A percentile compares a stretch with the other conserved stretches of the same genome.
Conservation (phyloP, 2,113 vertebrate genomes). For the Bujurquina vittata region DNA sequence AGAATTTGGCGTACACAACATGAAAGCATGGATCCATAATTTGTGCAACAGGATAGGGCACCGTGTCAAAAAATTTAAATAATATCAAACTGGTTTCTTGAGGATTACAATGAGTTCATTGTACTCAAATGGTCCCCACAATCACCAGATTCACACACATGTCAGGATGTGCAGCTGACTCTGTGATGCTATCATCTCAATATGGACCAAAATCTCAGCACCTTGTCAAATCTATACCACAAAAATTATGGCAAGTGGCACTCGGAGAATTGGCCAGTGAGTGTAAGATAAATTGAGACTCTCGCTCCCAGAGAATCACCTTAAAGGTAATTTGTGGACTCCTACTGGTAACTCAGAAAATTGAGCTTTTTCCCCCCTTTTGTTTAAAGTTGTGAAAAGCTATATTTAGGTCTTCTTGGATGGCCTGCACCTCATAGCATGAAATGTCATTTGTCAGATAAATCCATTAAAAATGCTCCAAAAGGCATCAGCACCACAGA, state of each 20-base stretch:
- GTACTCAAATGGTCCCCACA: neutral
- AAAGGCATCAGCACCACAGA: neutral
- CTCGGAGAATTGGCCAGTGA: no score
- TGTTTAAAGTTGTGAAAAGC: neutral
- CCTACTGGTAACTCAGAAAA: neutral
- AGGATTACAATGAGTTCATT: neutral
- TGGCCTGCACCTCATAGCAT: neutral
- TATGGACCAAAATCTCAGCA: neutral
- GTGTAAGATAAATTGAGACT: no score
- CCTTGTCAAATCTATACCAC: neutral
- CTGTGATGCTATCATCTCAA: neutral
- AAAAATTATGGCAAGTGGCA: no score
- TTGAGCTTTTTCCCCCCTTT: neutral
- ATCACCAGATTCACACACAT: neutral
- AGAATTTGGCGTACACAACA: no score
- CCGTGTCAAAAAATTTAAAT: neutral
- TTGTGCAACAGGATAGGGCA: neutral
- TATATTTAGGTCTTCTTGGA: neutral
- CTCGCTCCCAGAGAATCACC: no score
- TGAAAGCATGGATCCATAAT: neutral
- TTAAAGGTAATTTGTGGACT: neutral
- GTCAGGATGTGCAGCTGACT: neutral
- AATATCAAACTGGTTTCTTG: neutral
- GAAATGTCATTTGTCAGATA: neutral
- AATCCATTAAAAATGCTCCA: neutral